A percentile compares a stretch with the other conserved stretches of the same genome.
These are phyloP conservation scores for Caradrina kadenii DNA, from an alignment of 2,888 invertebrate species.

Conservation along the genomic window DNA sequence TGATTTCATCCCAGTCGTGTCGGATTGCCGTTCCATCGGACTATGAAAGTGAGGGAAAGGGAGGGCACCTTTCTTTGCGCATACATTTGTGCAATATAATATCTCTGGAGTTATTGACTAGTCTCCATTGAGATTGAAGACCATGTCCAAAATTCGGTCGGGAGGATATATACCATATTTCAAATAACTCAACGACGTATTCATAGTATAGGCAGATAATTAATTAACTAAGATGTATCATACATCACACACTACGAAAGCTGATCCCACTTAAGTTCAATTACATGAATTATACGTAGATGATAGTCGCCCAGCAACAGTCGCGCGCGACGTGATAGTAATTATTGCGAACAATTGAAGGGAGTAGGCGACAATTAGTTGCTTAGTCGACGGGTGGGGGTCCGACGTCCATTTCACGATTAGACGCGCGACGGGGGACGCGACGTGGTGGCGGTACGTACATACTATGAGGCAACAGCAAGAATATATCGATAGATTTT, in stretches of 20 bases:
- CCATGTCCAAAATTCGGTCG: too few species aligned
- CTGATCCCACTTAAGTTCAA: conserved; percentile 48
- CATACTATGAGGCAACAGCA: too few species aligned
- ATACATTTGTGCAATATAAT: too few species aligned
- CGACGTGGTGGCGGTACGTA: conserved; percentile 21
- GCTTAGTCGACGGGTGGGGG: conserved; percentile 44
- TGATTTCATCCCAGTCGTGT: too few species aligned
- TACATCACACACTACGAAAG: conserved; percentile 15
- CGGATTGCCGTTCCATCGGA: too few species aligned
- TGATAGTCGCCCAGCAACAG: conserved; percentile 39
- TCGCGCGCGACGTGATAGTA: conserved; percentile 28
- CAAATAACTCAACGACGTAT: too few species aligned
- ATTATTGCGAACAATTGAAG: conserved; percentile 52
- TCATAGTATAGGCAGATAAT: background rate
- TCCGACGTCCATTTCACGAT: conserved; percentile 54
- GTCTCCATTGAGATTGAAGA: too few species aligned
- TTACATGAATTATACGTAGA: conserved; percentile 46
- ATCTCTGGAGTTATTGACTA: too few species aligned
- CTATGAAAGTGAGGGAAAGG: too few species aligned
- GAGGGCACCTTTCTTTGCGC: too few species aligned
- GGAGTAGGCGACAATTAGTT: conserved; percentile 55
- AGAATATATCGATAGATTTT: too few species aligned
- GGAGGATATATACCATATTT: too few species aligned
- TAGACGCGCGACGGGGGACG: conserved; percentile 52
- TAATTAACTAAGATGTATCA: conserved; percentile 4